phyloP scores from a whole-genome alignment of 2,888 invertebrate species.

The Acanthoscelides obtectus region DNA sequence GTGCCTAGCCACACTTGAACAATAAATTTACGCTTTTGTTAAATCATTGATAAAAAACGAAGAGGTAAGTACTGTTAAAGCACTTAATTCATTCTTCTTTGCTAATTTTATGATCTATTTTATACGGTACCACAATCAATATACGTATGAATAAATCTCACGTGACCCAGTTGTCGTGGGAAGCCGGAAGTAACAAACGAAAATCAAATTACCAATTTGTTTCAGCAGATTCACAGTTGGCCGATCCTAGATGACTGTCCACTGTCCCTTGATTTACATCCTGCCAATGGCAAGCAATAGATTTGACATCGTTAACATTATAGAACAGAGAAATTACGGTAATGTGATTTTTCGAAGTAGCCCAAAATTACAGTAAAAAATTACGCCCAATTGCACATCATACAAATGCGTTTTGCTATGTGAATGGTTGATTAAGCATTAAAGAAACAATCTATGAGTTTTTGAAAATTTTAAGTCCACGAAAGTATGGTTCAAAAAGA shows the following conservation, averaged over 20 bases:
- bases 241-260: conserved; percentile 1
- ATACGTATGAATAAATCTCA: conserved; percentile 6
- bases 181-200: conserved; percentile 30
- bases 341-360: neutral
- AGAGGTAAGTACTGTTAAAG: too few species aligned
- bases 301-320: neutral
- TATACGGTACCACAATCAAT: neutral
- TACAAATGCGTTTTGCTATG: too few species aligned
- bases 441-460: too few species aligned
- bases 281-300: neutral
- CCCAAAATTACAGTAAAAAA: too few species aligned
- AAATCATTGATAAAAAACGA: too few species aligned
- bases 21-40: too few species aligned
- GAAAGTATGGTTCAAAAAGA: too few species aligned
- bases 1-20: too few species aligned
- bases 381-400: too few species aligned
- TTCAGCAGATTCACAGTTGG: conserved; percentile 25
- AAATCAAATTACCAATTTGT: conserved; percentile 14
- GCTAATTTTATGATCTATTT: neutral
- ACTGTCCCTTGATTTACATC: conserved; percentile 1
- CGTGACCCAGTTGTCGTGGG: conserved; percentile 29
- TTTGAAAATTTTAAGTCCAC: too few species aligned
- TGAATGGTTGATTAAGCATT: too few species aligned
- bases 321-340: neutral
- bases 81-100: neutral